Evolutionary conservation across 2,113 vertebrate species (phyloP).

Genomic region (Oreochromis tanganicae): DNA sequence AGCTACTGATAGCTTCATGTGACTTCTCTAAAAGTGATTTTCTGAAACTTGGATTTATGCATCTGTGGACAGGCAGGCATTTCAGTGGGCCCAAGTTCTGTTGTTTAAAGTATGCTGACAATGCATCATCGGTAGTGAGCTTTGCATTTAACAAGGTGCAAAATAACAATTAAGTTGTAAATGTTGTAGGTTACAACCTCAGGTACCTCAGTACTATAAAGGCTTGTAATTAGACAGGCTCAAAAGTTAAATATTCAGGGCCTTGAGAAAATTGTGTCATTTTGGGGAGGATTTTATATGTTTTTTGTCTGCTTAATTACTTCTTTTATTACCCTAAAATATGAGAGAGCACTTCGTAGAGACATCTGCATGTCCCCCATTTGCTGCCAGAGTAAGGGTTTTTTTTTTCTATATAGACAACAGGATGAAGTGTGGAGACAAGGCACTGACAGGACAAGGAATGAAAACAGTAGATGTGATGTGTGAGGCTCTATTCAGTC

Average conservation of each 20-base stretch:
- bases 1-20: neutral
- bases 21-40: neutral
- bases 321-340: neutral
- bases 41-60: neutral
- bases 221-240: neutral
- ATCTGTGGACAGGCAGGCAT: neutral
- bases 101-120: neutral
- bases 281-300: neutral
- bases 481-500: neutral
- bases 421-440: neutral
- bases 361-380: neutral
- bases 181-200: neutral
- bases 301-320: neutral
- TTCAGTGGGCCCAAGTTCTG: neutral
- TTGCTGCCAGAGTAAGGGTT: neutral
- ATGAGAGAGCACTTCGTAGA: neutral
- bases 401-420: rapidly evolving
- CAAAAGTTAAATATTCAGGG: neutral
- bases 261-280: neutral
- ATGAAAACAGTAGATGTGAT: neutral
- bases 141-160: neutral
- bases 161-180: neutral
- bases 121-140: neutral
- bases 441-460: rapidly evolving
- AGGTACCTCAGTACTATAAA: neutral